Conservation (phyloP, 2,888 invertebrate species). For the Apotomis turbidana region DNA sequence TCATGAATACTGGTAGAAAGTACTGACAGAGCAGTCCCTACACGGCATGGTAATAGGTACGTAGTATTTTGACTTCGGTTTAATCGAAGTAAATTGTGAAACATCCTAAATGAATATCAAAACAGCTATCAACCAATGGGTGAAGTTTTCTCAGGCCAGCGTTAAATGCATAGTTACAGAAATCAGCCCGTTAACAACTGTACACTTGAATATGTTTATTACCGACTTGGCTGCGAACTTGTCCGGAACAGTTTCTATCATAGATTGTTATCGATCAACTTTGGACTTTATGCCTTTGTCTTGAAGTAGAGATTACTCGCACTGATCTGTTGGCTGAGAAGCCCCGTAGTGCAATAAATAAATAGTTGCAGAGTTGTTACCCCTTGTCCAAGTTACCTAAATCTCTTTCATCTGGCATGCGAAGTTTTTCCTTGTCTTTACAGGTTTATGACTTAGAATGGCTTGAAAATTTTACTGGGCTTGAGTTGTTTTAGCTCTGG, state of each 20-base stretch:
- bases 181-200: slow-evolving; percentile 54
- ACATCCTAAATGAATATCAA: no score
- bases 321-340: slow-evolving; percentile 45
- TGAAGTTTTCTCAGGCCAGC: slow-evolving; percentile 46
- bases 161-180: slow-evolving; percentile 60
- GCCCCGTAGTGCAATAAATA: slow-evolving; percentile 74
- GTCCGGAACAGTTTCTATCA: slow-evolving; percentile 49
- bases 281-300: slow-evolving; percentile 43
- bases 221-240: slow-evolving; percentile 55
- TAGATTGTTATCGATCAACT: slow-evolving; percentile 28
- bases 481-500: not conserved
- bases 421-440: not conserved
- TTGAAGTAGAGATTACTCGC: slow-evolving; percentile 43
- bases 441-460: not conserved
- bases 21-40: no score
- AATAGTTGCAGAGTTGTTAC: slow-evolving; percentile 64
- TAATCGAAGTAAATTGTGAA: no score
- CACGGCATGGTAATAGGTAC: no score
- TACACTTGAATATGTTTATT: slow-evolving; percentile 66
- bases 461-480: not conserved
- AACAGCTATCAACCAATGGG: no score
- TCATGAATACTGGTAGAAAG: no score
- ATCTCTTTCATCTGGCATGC: not conserved
- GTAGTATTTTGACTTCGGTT: no score
- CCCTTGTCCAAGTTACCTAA: not conserved